These are phyloP conservation scores for Gopherus flavomarginatus DNA, from an alignment of 2,113 vertebrate genomes.

Conservation along the genomic window DNA sequence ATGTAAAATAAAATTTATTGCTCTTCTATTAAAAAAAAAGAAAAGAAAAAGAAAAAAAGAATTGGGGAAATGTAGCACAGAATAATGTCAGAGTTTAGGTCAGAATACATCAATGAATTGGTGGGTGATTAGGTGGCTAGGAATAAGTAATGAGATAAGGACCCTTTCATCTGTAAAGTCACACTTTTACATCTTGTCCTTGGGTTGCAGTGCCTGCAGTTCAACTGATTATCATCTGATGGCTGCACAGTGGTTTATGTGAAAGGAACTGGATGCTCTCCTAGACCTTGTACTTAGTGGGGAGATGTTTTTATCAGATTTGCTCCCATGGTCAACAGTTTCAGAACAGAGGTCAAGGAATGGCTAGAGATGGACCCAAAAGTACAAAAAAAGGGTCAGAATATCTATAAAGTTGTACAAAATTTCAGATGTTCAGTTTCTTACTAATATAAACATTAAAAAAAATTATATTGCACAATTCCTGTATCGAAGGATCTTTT, in stretches of 20 bases:
- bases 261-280: rapidly evolving
- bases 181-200: background rate
- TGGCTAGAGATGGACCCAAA: background rate
- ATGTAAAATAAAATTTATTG: background rate
- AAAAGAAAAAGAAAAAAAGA: background rate
- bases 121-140: background rate
- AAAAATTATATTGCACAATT: background rate
- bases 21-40: background rate
- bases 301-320: background rate
- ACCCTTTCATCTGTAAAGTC: background rate
- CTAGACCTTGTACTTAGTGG: background rate
- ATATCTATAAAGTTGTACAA: background rate
- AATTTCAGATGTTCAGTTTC: background rate
- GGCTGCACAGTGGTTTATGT: background rate
- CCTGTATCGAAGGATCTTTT: background rate
- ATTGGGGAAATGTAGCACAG: background rate
- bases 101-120: background rate
- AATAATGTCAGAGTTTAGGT: background rate
- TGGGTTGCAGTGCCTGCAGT: background rate
- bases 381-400: background rate
- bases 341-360: background rate
- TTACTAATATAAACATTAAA: background rate
- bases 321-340: background rate
- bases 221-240: background rate
- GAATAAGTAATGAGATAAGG: background rate